Evolutionary conservation across 2,888 invertebrate genomes (phyloP).

Genomic region (Drosophila mimica): DNA sequence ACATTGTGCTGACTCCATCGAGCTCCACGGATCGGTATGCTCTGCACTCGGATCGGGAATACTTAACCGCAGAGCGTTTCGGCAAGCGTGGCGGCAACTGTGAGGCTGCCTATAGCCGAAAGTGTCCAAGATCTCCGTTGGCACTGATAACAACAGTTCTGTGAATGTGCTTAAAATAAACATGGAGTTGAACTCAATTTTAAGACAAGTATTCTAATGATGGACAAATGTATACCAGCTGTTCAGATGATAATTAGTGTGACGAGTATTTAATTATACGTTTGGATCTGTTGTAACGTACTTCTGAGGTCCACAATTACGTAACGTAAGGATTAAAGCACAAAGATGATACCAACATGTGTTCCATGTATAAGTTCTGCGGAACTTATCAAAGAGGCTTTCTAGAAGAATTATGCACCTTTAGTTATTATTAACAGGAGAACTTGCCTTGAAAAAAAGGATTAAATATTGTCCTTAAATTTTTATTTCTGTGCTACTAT

Average conservation of each 20-base stretch:
- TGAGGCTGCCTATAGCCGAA: conserved; percentile 59
- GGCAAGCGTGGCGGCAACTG: conserved; percentile 86
- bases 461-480: too few species aligned
- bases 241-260: background rate
- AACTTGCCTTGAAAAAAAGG: too few species aligned
- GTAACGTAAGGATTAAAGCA: background rate
- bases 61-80: conserved; percentile 89
- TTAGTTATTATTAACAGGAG: too few species aligned
- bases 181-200: background rate
- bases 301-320: background rate
- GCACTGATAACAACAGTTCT: conserved; percentile 70
- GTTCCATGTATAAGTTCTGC: too few species aligned
- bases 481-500: too few species aligned
- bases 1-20: conserved; percentile 92
- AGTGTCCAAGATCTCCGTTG: conserved; percentile 76
- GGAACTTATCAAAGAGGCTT: too few species aligned
- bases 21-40: conserved; percentile 88
- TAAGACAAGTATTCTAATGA: background rate
- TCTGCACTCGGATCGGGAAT: conserved; percentile 88
- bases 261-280: background rate
- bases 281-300: background rate
- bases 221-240: background rate
- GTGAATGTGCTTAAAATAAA: conserved; percentile 17
- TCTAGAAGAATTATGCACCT: too few species aligned
- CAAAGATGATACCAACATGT: conserved; percentile 51